These are phyloP conservation scores for Malaclemys terrapin DNA, from an alignment of 2,113 vertebrate genomes.

Conservation along the genomic window DNA sequence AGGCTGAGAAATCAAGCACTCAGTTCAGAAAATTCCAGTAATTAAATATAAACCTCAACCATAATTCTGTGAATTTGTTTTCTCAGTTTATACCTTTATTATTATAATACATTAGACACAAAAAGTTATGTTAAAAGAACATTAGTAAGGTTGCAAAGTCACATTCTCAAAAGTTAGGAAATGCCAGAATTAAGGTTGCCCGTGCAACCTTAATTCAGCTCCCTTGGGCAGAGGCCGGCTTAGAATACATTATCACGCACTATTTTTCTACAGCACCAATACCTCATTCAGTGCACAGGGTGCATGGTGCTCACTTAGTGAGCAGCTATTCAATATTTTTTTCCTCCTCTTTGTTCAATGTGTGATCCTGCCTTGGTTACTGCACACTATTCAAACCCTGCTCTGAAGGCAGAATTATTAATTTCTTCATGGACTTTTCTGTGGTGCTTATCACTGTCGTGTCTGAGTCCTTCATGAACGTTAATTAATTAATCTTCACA, in stretches of 20 bases:
- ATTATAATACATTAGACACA: background rate
- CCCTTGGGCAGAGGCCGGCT: background rate
- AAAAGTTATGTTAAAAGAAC: background rate
- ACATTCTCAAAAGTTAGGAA: fast-evolving
- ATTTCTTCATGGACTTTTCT: background rate
- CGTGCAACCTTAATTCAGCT: background rate
- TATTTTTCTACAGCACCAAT: background rate
- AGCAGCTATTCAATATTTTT: background rate
- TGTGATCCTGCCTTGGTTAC: background rate
- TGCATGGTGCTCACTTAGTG: background rate
- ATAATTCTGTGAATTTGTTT: background rate
- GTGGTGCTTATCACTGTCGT: background rate
- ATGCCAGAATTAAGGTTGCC: background rate
- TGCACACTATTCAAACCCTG: background rate
- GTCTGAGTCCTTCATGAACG: background rate
- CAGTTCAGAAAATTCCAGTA: slow-evolving; percentile 41
- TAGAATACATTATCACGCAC: background rate
- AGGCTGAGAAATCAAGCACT: slow-evolving; percentile 69
- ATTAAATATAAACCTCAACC: background rate
- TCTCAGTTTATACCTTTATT: background rate
- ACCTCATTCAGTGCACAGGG: background rate
- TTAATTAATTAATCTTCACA: background rate
- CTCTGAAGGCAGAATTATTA: background rate
- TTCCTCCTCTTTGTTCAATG: background rate
- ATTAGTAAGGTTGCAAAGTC: background rate